Evolutionary conservation across 1,140 invertebrate species (phyloP).

Genomic region (Andrena cerasifolii): DNA sequence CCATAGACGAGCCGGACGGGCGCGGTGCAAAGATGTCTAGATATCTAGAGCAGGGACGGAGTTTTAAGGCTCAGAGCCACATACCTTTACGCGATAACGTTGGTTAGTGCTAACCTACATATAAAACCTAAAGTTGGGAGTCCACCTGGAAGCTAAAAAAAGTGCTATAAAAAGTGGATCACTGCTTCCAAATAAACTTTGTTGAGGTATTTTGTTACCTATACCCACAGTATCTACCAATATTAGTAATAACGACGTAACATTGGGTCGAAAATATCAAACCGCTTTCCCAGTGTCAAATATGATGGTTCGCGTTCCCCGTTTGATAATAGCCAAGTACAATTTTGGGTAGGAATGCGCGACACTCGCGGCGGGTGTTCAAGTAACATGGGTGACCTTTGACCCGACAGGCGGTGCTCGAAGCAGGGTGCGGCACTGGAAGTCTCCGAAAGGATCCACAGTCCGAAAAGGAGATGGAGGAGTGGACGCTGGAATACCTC

Average conservation of each 20-base stretch:
- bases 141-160: too few species aligned
- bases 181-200: too few species aligned
- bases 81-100: too few species aligned
- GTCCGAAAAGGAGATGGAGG: conserved; percentile 60
- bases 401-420: conserved; percentile 66
- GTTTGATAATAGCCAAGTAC: conserved; percentile 2
- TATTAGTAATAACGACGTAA: too few species aligned
- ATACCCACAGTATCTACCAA: too few species aligned
- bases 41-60: conserved; percentile 11
- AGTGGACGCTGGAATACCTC: conserved; percentile 64
- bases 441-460: conserved; percentile 69
- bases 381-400: conserved; percentile 74
- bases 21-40: conserved; percentile 7
- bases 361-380: conserved; percentile 79
- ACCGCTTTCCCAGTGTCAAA: background rate
- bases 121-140: too few species aligned
- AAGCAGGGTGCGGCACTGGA: conserved; percentile 76
- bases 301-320: background rate
- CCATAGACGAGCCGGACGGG: conserved; percentile 58
- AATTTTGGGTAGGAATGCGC: conserved; percentile 70
- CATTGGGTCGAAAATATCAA: too few species aligned
- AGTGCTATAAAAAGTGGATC: too few species aligned
- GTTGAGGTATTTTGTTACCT: too few species aligned
- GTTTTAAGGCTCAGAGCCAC: too few species aligned
- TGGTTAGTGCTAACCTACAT: too few species aligned